Percentiles rank a stretch among this genome's conserved stretches.
These are phyloP conservation scores for Nicator chloris DNA, from an alignment of 2,113 vertebrate species.

Conservation along the genomic window DNA sequence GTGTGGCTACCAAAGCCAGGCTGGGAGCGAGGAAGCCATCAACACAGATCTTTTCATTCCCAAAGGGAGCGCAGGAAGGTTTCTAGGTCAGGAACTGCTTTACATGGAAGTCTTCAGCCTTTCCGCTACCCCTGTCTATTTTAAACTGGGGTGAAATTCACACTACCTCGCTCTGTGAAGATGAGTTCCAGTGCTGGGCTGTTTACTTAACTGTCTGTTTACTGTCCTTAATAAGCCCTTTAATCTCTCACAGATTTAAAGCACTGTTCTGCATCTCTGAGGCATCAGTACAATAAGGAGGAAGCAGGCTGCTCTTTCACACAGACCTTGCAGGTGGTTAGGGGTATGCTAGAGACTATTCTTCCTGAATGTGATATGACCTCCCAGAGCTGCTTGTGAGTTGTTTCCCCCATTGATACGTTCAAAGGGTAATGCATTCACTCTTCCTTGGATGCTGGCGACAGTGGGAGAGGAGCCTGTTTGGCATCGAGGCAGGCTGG, in stretches of 20 bases:
- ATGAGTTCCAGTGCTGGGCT: conserved; percentile 64
- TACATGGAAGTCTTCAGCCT: conserved; percentile 33
- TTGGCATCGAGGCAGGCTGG: background rate
- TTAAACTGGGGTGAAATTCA: conserved; percentile 63
- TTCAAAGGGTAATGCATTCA: background rate
- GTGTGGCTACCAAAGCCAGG: conserved; percentile 49
- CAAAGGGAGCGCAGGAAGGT: conserved; percentile 19
- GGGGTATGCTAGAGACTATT: background rate
- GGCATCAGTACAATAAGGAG: background rate
- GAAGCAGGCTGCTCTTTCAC: background rate
- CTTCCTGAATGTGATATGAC: background rate
- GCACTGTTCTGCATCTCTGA: conserved; percentile 32
- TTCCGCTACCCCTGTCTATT: conserved; percentile 10
- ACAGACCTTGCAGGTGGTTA: background rate
- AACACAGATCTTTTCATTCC: conserved; percentile 23
- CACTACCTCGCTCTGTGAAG: conserved; percentile 65
- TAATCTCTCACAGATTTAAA: conserved; percentile 26
- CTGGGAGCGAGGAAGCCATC: background rate
- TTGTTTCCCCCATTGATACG: background rate
- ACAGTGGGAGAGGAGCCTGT: background rate
- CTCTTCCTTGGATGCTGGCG: background rate
- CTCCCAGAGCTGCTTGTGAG: conserved; percentile 12
- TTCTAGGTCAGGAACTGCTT: conserved; percentile 45
- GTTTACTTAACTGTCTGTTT: conserved; percentile 72
- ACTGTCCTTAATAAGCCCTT: conserved; percentile 58